Conservation (phyloP, 1,140 invertebrate species). For the Caenorhabditis latens region DNA sequence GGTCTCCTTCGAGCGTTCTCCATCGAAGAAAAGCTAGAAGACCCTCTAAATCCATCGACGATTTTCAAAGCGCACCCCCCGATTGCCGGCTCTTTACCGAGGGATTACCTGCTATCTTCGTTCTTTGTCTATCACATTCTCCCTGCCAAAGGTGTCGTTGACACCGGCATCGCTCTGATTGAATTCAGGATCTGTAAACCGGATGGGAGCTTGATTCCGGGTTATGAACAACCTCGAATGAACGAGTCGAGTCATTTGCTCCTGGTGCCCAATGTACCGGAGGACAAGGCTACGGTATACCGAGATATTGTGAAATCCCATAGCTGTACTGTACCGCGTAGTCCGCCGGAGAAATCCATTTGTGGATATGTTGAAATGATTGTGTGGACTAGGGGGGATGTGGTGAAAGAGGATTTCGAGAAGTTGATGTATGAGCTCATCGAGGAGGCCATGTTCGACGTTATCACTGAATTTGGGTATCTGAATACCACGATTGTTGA, state of each 20-base stretch:
- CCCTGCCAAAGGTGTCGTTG: neutral
- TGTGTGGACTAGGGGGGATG: constrained; percentile 8
- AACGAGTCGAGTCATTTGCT: constrained; percentile 19
- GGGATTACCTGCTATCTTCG: neutral
- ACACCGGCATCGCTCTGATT: constrained; percentile 29
- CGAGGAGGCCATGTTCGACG: constrained; percentile 26
- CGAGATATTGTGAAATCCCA: constrained; percentile 33
- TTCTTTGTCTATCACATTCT: constrained; percentile 33
- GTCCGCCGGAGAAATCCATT: neutral
- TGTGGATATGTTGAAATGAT: constrained; percentile 33
- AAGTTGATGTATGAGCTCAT: constrained; percentile 25
- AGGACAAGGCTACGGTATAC: constrained; percentile 6
- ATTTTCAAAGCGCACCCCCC: neutral
- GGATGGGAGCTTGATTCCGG: neutral
- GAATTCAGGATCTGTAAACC: constrained; percentile 26
- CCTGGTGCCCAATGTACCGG: constrained; percentile 23
- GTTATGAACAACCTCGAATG: constrained; percentile 21
- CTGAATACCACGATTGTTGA: constrained; percentile 25
- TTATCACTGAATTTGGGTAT: constrained; percentile 31
- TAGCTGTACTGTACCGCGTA: neutral
- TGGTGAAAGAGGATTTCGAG: neutral
- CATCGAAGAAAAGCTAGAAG: neutral
- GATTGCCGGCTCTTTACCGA: neutral
- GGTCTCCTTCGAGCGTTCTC: neutral
- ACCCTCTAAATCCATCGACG: neutral